Evolutionary conservation across 2,888 invertebrate species (phyloP).

Genomic region (Pilophorus perplexus): DNA sequence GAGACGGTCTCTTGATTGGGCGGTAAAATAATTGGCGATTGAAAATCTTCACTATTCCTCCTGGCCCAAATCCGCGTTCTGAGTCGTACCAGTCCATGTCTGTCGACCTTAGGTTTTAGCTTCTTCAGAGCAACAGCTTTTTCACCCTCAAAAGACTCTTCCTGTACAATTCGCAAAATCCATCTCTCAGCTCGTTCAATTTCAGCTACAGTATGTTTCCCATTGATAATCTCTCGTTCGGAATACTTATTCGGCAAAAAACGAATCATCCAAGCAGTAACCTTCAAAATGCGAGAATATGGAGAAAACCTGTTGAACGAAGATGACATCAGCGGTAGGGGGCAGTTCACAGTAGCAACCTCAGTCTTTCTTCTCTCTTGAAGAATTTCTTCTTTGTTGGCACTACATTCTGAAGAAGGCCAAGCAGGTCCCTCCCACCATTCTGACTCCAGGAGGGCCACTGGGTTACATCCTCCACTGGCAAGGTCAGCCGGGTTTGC

Average conservation of each 20-base stretch:
- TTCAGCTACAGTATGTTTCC: background rate
- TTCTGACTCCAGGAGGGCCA: too few relatives aligned
- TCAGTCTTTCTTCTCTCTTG: background rate
- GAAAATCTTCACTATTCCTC: background rate
- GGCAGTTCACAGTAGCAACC: background rate
- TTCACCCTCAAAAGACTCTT: too few relatives aligned
- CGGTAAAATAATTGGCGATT: background rate
- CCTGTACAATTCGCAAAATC: background rate
- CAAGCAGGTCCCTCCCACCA: slow-evolving; percentile 51
- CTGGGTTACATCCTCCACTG: background rate
- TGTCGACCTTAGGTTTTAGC: background rate
- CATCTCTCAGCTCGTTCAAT: too few relatives aligned
- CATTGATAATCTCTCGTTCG: background rate
- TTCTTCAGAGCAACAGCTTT: too few relatives aligned
- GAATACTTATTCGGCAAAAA: too few relatives aligned
- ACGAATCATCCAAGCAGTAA: too few relatives aligned
- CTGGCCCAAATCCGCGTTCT: background rate
- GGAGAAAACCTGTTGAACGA: background rate
- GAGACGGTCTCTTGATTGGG: slow-evolving; percentile 6
- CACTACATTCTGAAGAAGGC: slow-evolving; percentile 16
- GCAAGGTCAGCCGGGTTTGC: slow-evolving; percentile 50
- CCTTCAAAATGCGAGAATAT: background rate
- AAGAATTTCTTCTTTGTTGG: background rate
- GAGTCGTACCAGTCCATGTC: background rate
- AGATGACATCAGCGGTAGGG: background rate